A percentile compares a stretch with the other conserved stretches of the same genome.
Evolutionary conservation across 1,140 invertebrate species (phyloP).

Genomic region (Thaumatotibia leucotreta): DNA sequence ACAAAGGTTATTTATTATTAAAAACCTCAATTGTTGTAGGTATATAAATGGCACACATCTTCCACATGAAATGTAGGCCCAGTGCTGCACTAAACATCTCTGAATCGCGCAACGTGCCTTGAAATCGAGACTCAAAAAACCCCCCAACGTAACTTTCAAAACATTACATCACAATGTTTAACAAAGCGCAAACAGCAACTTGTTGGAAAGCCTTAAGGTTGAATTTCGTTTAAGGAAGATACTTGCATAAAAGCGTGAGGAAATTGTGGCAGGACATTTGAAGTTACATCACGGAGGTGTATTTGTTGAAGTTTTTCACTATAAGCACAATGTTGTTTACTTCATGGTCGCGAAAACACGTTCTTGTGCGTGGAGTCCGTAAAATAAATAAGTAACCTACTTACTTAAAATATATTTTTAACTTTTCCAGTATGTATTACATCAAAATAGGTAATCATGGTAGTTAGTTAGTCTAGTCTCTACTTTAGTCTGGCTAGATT

Average conservation of each 20-base stretch:
- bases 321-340: background rate
- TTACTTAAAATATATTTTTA: no score
- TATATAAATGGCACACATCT: background rate
- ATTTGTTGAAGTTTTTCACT: background rate
- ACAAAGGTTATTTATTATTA: background rate
- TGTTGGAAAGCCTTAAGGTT: background rate
- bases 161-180: background rate
- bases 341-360: background rate
- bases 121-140: conserved; percentile 2
- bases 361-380: no score
- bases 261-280: background rate
- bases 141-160: background rate
- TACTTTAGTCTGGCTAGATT: no score
- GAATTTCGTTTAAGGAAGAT: background rate
- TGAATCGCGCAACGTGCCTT: background rate
- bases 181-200: background rate
- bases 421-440: no score
- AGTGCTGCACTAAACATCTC: background rate
- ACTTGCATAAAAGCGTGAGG: background rate
- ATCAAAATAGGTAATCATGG: no score
- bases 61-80: background rate
- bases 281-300: conserved; percentile 2
- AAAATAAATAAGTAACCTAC: no score
- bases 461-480: no score
- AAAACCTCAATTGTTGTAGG: background rate